These are phyloP conservation scores for Halcyon malimbica DNA, from an alignment of 2,113 vertebrate species.

Conservation along the genomic window DNA sequence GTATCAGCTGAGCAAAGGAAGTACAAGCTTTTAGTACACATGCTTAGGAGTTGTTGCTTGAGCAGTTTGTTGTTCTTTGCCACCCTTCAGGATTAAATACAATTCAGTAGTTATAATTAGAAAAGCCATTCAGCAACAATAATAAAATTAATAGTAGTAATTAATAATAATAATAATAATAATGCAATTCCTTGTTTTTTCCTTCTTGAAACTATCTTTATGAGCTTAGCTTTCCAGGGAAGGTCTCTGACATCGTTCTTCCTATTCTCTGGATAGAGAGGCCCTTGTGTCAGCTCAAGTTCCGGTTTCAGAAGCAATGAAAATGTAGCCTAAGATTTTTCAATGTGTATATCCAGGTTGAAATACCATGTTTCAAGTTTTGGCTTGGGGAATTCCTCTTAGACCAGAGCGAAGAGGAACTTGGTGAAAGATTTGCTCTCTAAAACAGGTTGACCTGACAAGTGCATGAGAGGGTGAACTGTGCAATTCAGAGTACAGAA, in stretches of 20 bases:
- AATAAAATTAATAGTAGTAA: neutral
- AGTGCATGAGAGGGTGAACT: neutral
- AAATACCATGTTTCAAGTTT: accelerated
- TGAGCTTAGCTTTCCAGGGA: neutral
- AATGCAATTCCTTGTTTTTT: neutral
- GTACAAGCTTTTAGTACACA: neutral
- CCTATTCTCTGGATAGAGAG: neutral
- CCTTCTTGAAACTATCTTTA: neutral
- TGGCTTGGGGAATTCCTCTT: neutral
- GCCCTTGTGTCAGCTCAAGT: neutral
- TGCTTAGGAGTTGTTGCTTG: neutral
- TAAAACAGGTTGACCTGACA: neutral
- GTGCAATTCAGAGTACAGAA: neutral
- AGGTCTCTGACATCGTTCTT: neutral
- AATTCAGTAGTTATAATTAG: neutral
- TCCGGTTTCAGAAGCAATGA: neutral
- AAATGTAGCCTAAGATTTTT: neutral
- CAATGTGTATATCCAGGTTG: accelerated
- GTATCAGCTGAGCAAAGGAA: neutral
- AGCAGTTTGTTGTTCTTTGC: neutral
- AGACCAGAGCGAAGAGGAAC: neutral
- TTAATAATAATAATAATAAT: neutral
- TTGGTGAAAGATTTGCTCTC: neutral
- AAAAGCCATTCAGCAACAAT: neutral
- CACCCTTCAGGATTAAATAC: neutral